Evolutionary conservation across 1,140 invertebrate species (phyloP).

Genomic region (Conus ventricosus): DNA sequence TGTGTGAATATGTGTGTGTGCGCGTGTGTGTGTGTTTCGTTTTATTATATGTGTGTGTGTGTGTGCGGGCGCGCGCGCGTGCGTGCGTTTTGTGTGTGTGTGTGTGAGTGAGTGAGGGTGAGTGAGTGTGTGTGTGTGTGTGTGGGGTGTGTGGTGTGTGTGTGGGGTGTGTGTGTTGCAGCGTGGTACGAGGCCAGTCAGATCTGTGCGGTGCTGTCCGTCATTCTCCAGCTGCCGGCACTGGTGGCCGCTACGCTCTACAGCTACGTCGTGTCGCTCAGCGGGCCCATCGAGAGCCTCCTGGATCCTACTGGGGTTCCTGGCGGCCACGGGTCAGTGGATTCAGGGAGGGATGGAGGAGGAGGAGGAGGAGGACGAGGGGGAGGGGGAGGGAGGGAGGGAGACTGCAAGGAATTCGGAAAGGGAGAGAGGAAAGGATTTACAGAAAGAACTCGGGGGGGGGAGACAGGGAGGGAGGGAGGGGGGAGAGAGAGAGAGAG

Average conservation of each 20-base stretch:
- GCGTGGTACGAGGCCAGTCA: conserved; percentile 32
- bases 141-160: conserved; percentile 1
- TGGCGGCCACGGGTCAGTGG: background rate
- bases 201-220: conserved; percentile 21
- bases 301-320: conserved; percentile 12
- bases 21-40: background rate
- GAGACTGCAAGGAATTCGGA: too few species aligned
- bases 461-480: too few species aligned
- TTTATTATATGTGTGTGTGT: too few species aligned
- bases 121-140: background rate
- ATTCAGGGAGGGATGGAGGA: too few species aligned
- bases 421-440: too few species aligned
- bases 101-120: background rate
- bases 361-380: too few species aligned
- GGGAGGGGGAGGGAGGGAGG: too few species aligned
- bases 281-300: conserved; percentile 18
- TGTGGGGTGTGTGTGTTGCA: background rate
- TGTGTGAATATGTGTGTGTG: background rate
- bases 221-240: conserved; percentile 4
- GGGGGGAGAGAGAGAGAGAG: too few species aligned
- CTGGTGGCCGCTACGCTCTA: conserved; percentile 19
- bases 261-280: conserved; percentile 12
- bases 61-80: background rate
- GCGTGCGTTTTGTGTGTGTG: background rate
- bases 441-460: too few species aligned